These are phyloP conservation scores for Alethe castanea DNA, from an alignment of 2,113 vertebrate species.

Conservation along the genomic window DNA sequence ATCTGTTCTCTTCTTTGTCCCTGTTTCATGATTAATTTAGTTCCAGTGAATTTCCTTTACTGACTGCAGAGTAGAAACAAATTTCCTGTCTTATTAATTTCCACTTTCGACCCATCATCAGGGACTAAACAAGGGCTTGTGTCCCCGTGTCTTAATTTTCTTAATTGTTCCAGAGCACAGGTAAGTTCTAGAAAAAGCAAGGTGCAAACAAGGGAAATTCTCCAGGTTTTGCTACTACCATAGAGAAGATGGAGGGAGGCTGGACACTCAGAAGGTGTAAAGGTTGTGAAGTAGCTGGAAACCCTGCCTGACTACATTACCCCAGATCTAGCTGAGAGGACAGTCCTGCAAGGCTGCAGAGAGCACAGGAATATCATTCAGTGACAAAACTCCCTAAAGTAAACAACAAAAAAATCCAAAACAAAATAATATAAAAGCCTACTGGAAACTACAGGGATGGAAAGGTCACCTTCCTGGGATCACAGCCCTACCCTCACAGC, in stretches of 20 bases:
- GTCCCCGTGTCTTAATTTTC: not conserved
- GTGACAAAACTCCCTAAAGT: not conserved
- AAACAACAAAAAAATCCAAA: not conserved
- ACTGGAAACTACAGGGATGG: not conserved
- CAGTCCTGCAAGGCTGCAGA: not conserved
- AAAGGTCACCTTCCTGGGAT: not conserved
- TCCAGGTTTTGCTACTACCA: not conserved
- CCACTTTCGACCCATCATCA: not conserved
- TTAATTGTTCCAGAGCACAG: not conserved
- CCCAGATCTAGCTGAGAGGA: not conserved
- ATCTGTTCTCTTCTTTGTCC: slow-evolving; percentile 17
- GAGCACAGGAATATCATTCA: not conserved
- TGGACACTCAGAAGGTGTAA: not conserved
- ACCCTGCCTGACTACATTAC: not conserved
- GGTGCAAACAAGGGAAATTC: not conserved
- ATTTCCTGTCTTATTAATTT: slow-evolving; percentile 29
- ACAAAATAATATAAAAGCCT: not conserved
- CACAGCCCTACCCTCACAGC: not conserved
- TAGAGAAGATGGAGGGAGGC: not conserved
- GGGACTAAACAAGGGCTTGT: not conserved
- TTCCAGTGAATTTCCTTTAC: slow-evolving; percentile 49
- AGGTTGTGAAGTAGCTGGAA: not conserved
- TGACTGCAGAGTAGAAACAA: not conserved
- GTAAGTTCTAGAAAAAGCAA: not conserved
- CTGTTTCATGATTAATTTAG: slow-evolving; percentile 56